phyloP scores from a whole-genome alignment of 2,113 vertebrate genomes.

The Melanocharis versteri region DNA sequence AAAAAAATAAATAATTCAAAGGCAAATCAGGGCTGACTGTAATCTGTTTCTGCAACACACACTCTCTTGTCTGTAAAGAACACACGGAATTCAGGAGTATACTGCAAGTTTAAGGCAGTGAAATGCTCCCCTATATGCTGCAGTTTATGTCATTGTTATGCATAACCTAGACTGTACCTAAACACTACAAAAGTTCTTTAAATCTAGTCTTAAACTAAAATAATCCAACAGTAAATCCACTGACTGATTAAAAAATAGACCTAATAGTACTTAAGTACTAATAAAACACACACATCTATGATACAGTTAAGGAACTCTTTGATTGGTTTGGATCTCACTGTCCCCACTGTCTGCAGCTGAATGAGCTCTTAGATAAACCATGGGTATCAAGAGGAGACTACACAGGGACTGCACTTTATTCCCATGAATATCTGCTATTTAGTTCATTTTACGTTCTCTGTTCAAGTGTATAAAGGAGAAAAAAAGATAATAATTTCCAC shows the following conservation, averaged over 20 bases:
- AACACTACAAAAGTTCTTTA: neutral
- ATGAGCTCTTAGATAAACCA: conserved; percentile 14
- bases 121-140: neutral
- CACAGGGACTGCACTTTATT: neutral
- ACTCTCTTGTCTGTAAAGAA: neutral
- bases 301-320: neutral
- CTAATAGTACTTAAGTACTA: neutral
- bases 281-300: neutral
- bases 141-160: neutral
- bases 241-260: neutral
- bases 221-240: neutral
- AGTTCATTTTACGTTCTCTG: neutral
- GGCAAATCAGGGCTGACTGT: neutral
- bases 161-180: neutral
- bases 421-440: conserved; percentile 4
- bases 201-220: neutral
- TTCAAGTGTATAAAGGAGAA: neutral
- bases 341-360: neutral
- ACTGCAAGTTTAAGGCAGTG: neutral
- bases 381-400: neutral
- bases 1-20: neutral
- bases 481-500: neutral
- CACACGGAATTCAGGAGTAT: neutral
- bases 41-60: neutral
- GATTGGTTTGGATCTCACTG: neutral